Evolutionary conservation across 2,113 vertebrate genomes (phyloP).

Genomic region (Colius striatus): DNA sequence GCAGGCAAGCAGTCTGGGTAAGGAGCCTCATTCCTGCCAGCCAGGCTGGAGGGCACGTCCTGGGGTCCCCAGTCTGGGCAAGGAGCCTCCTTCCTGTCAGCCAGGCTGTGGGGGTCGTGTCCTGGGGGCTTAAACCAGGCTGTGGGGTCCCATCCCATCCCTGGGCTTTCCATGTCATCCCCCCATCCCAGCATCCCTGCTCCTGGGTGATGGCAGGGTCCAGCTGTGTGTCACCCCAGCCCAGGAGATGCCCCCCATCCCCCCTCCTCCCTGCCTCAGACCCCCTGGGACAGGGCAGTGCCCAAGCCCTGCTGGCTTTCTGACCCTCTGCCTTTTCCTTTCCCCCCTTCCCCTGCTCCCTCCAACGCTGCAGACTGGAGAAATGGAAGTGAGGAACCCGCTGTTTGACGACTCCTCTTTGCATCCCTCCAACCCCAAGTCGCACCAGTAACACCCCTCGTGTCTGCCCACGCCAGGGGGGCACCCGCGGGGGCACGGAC

Average conservation of each 20-base stretch:
- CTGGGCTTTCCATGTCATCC: not conserved
- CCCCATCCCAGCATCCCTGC: not conserved
- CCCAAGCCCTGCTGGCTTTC: not conserved
- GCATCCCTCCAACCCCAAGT: slow-evolving; percentile 66
- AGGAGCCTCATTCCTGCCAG: not conserved
- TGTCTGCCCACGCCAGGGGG: not conserved
- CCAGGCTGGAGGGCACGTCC: not conserved
- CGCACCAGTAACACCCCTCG: slow-evolving; percentile 70
- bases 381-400: slow-evolving; percentile 97
- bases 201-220: not conserved
- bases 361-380: slow-evolving; percentile 80
- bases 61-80: not conserved
- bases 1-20: not conserved
- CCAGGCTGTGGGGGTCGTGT: not conserved
- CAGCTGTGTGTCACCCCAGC: not conserved
- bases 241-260: not conserved
- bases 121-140: not conserved
- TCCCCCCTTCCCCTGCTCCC: not conserved
- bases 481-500: not conserved
- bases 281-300: not conserved
- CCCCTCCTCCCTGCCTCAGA: not conserved
- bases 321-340: not conserved
- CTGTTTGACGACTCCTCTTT: slow-evolving; percentile 90
- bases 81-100: not conserved
- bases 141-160: not conserved